Evolutionary conservation across 64 coral and sea anemone genomes (phyloP), one percentile per base, ranked within the genome.

Genomic region (Stichodactyla mertensii): DNA sequence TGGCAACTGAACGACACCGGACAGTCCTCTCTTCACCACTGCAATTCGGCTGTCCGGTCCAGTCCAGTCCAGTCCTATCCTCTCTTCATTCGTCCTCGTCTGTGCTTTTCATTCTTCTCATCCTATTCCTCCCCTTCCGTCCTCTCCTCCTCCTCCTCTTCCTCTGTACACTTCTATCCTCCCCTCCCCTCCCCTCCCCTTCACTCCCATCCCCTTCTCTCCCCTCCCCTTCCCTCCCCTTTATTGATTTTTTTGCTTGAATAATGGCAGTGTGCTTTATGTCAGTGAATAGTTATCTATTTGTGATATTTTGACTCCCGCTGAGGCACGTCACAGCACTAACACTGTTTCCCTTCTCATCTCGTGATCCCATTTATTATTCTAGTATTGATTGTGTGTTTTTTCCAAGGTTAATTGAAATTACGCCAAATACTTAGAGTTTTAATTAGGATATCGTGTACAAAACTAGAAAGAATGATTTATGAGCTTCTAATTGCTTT

Each of bases 371-470:
- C 10, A 74, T 11, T 74, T 8, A 31, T 45, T 45, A 45, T 31
- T 31, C 69, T 0, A 74, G 24, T 31, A 31, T 66, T 59, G 18
- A 16, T 66, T 74, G 69, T 74, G 69, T 74, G 12, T 31, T 31
- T 13, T 74, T 11, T 11, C 69, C 69, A 74, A 74, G 69, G 64
- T 69, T 69, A 74, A 74, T 74, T 74, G 69, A 74, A 27, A 74
- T 31, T 6, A 31, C 7, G 69, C 69, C 69, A 74, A 74, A 74
- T 74, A 74, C 8, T 23, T 22, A 0, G 8, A 74, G n/a, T 74
- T 13, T 74, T 27, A 27, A 74, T 28, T 24, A 71, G 24, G 27
- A 71, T 71, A 71, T 74, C 24, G 69, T 74, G 36, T 31, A 74
- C 69, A 74, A 74, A 6, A 74, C 24, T 26, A 0, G 13, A 27